Percentiles rank a stretch among this genome's conserved stretches.
phyloP scores from a whole-genome alignment of 92 coral and sea anemone genomes.

The Desmophyllum pertusum region DNA sequence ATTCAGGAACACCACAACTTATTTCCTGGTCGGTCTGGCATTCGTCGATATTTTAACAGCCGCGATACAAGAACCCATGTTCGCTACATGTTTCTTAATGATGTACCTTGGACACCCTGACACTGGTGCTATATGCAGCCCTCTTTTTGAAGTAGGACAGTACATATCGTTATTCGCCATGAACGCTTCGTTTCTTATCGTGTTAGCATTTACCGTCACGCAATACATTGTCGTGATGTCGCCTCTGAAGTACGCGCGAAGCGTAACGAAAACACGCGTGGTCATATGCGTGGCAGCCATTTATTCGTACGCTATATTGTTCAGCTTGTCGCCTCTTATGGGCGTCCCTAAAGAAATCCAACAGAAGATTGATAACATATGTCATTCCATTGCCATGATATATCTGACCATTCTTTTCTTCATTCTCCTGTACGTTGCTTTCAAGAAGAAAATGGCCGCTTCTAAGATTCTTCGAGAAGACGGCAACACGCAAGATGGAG shows the following conservation, averaged over 20 bases:
- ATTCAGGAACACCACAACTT: slow-evolving; percentile 31
- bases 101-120: slow-evolving; percentile 3
- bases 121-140: neutral
- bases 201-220: slow-evolving; percentile 38
- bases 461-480: slow-evolving; percentile 25
- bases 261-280: slow-evolving; percentile 32
- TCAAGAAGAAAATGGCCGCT: slow-evolving; percentile 24
- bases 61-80: slow-evolving; percentile 27
- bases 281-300: neutral
- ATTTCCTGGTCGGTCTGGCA: slow-evolving; percentile 40
- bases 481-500: neutral
- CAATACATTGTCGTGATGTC: slow-evolving; percentile 44
- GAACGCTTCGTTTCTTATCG: slow-evolving; percentile 37
- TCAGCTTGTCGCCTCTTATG: neutral
- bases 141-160: neutral
- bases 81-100: slow-evolving; percentile 32
- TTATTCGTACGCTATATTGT: slow-evolving; percentile 21
- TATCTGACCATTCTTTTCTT: slow-evolving; percentile 5
- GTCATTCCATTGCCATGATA: neutral
- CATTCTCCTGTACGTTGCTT: slow-evolving; percentile 4
- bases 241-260: slow-evolving; percentile 48
- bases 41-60: slow-evolving; percentile 34
- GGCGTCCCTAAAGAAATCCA: neutral
- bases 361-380: slow-evolving; percentile 5
- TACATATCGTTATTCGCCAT: neutral